phyloP scores from a whole-genome alignment of 2,797 vertebrate species.

The Typhlichthys eigenmanni region DNA sequence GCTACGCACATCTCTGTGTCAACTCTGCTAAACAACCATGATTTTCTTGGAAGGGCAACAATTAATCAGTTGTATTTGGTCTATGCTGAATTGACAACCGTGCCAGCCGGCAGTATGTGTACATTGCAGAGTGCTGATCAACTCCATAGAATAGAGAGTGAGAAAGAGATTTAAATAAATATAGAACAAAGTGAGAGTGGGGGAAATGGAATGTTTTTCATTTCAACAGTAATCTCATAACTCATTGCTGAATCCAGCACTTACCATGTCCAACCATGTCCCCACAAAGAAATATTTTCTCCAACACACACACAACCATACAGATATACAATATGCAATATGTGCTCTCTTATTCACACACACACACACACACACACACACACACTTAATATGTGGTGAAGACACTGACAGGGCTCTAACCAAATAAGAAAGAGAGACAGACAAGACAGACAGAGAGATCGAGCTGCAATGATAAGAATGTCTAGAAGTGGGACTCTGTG shows the following conservation, averaged over 20 bases:
- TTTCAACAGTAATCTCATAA: slow-evolving; percentile 5
- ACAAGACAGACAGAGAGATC: background rate
- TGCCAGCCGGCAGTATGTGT: background rate
- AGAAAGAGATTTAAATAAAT: background rate
- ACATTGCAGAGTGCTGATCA: background rate
- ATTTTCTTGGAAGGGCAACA: background rate
- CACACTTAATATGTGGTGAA: no score
- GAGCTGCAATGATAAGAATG: background rate
- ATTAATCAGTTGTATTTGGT: background rate
- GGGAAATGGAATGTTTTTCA: background rate
- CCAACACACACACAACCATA: slow-evolving; percentile 5
- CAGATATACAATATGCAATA: no score
- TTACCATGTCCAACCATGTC: background rate
- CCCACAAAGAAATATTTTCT: background rate
- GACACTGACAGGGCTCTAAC: no score
- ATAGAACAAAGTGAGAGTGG: background rate
- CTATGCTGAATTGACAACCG: background rate
- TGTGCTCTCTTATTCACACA: no score
- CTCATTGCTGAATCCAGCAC: background rate
- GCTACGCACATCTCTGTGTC: background rate
- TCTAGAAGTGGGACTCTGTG: slow-evolving; percentile 16
- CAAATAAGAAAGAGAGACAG: background rate
- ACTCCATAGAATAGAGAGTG: background rate
- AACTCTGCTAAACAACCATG: background rate
- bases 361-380: no score